phyloP scores from a whole-genome alignment of 2,888 invertebrate species.

The Horisme vitalbata region DNA sequence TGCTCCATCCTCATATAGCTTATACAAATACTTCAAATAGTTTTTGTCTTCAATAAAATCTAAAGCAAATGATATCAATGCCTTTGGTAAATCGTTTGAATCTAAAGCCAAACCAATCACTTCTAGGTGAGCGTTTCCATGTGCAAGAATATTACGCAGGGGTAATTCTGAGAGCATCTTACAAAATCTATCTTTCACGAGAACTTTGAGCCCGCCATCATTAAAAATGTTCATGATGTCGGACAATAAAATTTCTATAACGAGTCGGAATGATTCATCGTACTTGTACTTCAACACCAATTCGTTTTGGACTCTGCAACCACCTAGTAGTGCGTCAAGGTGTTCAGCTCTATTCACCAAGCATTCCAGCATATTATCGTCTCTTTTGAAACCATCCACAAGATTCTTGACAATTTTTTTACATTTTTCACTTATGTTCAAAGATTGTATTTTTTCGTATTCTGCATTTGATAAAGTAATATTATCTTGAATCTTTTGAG shows the following conservation, averaged over 20 bases:
- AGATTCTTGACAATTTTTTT: too few species aligned
- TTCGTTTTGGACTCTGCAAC: slow-evolving; percentile 2
- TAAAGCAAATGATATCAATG: slow-evolving; percentile 8
- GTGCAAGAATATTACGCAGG: slow-evolving; percentile 8
- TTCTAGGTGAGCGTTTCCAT: slow-evolving; percentile 12
- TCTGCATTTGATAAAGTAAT: too few species aligned
- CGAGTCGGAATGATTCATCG: slow-evolving; percentile 5
- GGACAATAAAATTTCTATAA: slow-evolving; percentile 7
- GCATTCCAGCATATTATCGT: slow-evolving; percentile 7
- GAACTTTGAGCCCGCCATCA: neutral
- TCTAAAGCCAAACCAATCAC: slow-evolving; percentile 3
- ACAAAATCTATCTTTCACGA: slow-evolving; percentile 4
- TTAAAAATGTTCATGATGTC: slow-evolving; percentile 15
- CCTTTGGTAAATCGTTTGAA: slow-evolving; percentile 8
- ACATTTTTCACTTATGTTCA: too few species aligned
- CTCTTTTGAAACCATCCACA: neutral
- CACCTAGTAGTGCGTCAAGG: slow-evolving; percentile 1
- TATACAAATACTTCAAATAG: slow-evolving; percentile 5
- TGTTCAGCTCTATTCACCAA: slow-evolving; percentile 8
- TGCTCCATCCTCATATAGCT: slow-evolving; percentile 3
- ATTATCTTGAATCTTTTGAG: too few species aligned
- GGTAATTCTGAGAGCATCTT: slow-evolving; percentile 10
- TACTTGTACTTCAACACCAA: slow-evolving; percentile 9
- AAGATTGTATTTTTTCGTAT: too few species aligned
- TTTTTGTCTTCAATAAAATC: slow-evolving; percentile 5